Evolutionary conservation across 2,888 invertebrate species (phyloP).

Genomic region (Caradrina kadenii): DNA sequence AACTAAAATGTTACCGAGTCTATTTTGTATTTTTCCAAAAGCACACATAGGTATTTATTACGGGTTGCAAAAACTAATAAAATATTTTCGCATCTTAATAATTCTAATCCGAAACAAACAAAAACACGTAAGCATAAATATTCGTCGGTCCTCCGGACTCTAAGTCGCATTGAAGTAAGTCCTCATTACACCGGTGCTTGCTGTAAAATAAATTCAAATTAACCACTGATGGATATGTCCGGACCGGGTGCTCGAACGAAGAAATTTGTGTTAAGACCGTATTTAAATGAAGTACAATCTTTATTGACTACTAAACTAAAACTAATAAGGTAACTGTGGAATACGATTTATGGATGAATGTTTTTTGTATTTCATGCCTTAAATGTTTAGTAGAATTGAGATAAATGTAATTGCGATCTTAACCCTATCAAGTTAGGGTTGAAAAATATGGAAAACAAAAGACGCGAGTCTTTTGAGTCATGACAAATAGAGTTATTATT

Average conservation of each 20-base stretch:
- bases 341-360: conserved; percentile 14
- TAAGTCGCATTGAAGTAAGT: conserved; percentile 53
- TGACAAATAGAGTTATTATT: not conserved
- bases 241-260: conserved; percentile 50
- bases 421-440: not conserved
- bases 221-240: conserved; percentile 77
- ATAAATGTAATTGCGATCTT: not conserved
- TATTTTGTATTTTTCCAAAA: not conserved
- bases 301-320: conserved; percentile 53
- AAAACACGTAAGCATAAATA: conserved; percentile 33
- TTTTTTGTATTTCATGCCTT: conserved; percentile 2
- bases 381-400: not conserved
- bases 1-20: too few species aligned
- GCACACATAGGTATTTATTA: not conserved
- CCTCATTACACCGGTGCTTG: conserved; percentile 73
- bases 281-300: conserved; percentile 59
- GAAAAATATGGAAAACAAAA: not conserved
- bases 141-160: conserved; percentile 55
- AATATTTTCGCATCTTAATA: conserved; percentile 10
- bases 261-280: conserved; percentile 56
- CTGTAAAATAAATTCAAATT: conserved; percentile 84
- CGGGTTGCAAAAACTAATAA: not conserved
- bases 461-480: too few species aligned
- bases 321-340: conserved; percentile 40
- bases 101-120: conserved; percentile 26